Evolutionary conservation across 2,797 vertebrate species (phyloP).

Genomic region (Pyrocephalus nanus): DNA sequence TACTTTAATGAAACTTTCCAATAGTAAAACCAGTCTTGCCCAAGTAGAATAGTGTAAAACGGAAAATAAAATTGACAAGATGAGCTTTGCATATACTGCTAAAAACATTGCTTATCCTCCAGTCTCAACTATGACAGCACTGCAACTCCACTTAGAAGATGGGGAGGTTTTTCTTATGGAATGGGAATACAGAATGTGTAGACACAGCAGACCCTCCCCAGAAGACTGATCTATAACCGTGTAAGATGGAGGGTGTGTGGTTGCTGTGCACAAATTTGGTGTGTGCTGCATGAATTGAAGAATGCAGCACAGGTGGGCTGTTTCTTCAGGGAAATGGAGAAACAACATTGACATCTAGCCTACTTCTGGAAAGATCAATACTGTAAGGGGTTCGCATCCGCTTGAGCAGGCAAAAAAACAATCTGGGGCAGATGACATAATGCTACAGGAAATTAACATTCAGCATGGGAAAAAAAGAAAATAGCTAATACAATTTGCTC

Average conservation of each 20-base stretch:
- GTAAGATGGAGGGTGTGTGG: neutral
- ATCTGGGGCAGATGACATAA: neutral
- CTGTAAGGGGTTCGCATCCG: neutral
- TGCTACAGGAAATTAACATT: neutral
- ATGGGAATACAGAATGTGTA: neutral
- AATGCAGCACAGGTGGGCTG: neutral
- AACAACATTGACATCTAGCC: neutral
- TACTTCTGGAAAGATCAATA: neutral
- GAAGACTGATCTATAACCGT: rapidly evolving
- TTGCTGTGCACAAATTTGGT: neutral
- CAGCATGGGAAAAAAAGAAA: neutral
- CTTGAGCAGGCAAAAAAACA: neutral
- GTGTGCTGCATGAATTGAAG: rapidly evolving
- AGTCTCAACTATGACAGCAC: neutral
- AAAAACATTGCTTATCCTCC: neutral
- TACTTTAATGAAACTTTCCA: neutral
- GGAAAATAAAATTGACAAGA: neutral
- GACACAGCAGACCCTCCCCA: neutral
- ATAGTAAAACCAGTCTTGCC: neutral
- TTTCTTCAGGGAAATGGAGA: neutral
- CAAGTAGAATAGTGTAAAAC: neutral
- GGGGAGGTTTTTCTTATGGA: neutral
- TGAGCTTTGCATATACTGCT: neutral
- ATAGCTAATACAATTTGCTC: neutral
- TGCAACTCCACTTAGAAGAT: neutral